Conservation (phyloP, 1,140 invertebrate species). For the Lasioglossum baleicum region DNA sequence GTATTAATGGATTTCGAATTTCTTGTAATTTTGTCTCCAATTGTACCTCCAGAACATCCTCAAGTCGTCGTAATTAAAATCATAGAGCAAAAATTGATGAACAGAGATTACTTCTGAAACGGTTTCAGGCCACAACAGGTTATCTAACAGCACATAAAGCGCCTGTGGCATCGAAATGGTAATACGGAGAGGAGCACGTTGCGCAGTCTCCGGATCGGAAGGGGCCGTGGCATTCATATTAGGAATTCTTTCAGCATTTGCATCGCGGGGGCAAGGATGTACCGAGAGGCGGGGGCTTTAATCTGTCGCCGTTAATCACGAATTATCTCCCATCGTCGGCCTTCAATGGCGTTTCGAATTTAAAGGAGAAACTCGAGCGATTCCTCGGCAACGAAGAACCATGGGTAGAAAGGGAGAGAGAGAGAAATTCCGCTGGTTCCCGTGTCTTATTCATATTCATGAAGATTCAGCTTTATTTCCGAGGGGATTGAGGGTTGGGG, state of each 20-base stretch:
- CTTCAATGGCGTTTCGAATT: constrained; percentile 28
- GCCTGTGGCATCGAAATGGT: too few species aligned
- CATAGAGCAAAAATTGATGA: too few species aligned
- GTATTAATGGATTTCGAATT: too few species aligned
- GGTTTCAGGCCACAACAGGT: too few species aligned
- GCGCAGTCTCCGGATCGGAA: too few species aligned
- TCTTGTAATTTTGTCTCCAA: too few species aligned
- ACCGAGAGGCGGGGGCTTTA: not conserved
- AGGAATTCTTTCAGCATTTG: not conserved
- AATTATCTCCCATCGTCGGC: constrained; percentile 22
- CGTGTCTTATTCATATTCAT: constrained; percentile 53
- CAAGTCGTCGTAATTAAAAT: too few species aligned
- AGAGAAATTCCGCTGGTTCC: constrained; percentile 13
- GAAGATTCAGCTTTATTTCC: constrained; percentile 43
- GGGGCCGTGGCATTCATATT: not conserved
- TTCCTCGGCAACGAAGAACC: not conserved
- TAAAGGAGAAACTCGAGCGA: constrained; percentile 23
- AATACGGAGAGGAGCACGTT: too few species aligned
- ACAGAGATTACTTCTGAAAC: too few species aligned
- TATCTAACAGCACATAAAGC: too few species aligned
- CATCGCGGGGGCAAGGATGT: not conserved
- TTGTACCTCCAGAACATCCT: too few species aligned
- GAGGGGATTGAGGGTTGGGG: not conserved
- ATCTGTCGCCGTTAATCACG: constrained; percentile 9
- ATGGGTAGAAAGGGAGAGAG: not conserved